Base-by-base conservation (phyloP, 1,140 invertebrate species). In the Nephotettix cincticeps region DNA sequence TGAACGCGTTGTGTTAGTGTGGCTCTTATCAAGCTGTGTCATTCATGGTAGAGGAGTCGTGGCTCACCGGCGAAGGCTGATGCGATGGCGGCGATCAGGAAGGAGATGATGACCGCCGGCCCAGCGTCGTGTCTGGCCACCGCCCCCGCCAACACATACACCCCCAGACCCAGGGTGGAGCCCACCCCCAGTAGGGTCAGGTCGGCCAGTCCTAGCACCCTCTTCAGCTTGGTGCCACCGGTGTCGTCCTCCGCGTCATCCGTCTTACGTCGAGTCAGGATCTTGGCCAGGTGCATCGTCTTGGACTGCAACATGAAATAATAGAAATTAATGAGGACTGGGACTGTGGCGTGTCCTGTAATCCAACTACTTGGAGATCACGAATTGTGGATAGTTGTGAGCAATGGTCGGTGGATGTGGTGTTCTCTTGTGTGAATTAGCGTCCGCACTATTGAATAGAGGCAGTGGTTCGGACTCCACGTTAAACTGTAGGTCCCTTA, bases 91-190 rank as follows among this genome's bases (percentile, higher is more conserved):
- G 95, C 94, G 1, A 96, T 89, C 6, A 96, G 80, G 78, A 97
- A 97, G 14, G 94, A 96, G 17, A 97, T 75, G 23, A 91, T 90
- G 1, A 96, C 94, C 1, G 93, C 90, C 0, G 95, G 95, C 0
- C 95, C 95, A 0, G 95, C 91, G 0, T 88, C 88, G 25, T 89
- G 87, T 78, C 89, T 92, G 17, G 94, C 94, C 0, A 97, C 94
- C 65, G 92, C 88, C 14, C 95, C 95, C 6, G 93, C 93, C 27
- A 97, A 83, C 1, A 98, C 93, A 80, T 97, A 98, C 13, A 97
- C 93, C 0, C 95, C 95, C 19, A 97, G 83, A 0, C 95, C 95
- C 0, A 98, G 82, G 0, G 95, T 97, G 70, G 91, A 90, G 6
- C 95, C 95, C 28, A 97, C 91, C 1, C 94, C 93, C 3, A 96